Evolutionary conservation across 2,888 invertebrate genomes (phyloP), one percentile per base, ranked within the genome.

Genomic region (Dascillus cervinus): DNA sequence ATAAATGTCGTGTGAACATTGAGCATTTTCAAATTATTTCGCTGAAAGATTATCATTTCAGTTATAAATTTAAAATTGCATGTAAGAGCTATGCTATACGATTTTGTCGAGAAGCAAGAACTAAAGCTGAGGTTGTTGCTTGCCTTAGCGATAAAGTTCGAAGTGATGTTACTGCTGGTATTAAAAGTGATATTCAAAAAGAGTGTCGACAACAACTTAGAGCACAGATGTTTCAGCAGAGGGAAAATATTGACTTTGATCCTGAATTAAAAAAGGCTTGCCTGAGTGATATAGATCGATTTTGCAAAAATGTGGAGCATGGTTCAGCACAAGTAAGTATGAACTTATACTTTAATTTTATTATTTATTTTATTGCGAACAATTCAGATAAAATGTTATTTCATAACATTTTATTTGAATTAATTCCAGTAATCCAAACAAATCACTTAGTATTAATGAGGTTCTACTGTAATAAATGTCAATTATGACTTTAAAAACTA

Each of bases 1-100:
- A 67, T 39, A 90, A 92, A 62, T 97, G 97, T 64, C 75, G 84
- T 42, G 87, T 88, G 19, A 91, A 92, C 38, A 84, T 98, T 27
- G 96, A 97, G 66, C 97, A 98, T 69, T 94, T 95, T 58, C 97
- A 98, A 66, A 70, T 98, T 38, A 85, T 95, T 39, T 84, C 90
- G 2, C 62, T 97, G 43, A 90, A 94, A 62, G 90, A 91, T 65
- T 94, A 90, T 64, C 83, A 82, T 52, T 97, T 96, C 60, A 89
- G 87, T 1, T 85, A 83, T 53, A 90, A 90, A 62, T 97, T 98
- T 62, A 92, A 95, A 66, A 80, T 92, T 60, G 88, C 92, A 0
- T 98, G 97, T 55, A 84, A 84, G 50, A 75, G 79, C 2, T 80
- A 84, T 60, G 91, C 91, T 0, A 47, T 73, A 32, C 69, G 77